These are phyloP conservation scores for Pocota personata DNA, from an alignment of 2,888 invertebrate genomes.

Conservation along the genomic window DNA sequence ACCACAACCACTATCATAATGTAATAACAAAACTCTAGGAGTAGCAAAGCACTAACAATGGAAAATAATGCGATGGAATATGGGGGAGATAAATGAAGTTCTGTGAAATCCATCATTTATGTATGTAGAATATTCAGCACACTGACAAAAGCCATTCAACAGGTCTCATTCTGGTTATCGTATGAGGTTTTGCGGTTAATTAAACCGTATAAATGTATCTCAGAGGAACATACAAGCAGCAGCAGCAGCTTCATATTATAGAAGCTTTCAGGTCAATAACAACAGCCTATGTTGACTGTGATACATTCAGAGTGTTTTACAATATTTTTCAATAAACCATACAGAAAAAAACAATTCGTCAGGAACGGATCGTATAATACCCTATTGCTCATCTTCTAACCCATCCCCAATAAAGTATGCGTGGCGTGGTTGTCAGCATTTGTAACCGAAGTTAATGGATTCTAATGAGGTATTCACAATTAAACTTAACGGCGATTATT, in stretches of 20 bases:
- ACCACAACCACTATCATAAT: background rate
- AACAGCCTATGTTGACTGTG: background rate
- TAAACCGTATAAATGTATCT: background rate
- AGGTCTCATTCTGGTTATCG: background rate
- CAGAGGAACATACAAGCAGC: background rate
- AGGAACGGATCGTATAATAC: too few species aligned
- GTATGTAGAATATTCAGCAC: background rate
- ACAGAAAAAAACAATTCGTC: too few species aligned
- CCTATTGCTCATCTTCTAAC: too few species aligned
- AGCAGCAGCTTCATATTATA: background rate
- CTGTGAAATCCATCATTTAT: background rate
- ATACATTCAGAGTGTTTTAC: background rate
- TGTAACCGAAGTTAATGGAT: too few species aligned
- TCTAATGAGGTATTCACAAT: too few species aligned
- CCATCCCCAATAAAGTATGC: too few species aligned
- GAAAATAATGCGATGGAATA: background rate
- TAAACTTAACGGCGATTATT: too few species aligned
- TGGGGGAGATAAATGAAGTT: background rate
- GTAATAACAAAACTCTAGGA: background rate
- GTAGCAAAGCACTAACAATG: background rate
- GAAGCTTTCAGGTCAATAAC: background rate
- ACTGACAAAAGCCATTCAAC: background rate
- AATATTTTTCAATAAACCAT: too few species aligned
- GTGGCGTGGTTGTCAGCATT: too few species aligned
- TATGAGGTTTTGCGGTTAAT: background rate